Evolutionary conservation across 2,888 invertebrate genomes (phyloP), one percentile per base, ranked within the genome.

Genomic region (Cryptus armator): DNA sequence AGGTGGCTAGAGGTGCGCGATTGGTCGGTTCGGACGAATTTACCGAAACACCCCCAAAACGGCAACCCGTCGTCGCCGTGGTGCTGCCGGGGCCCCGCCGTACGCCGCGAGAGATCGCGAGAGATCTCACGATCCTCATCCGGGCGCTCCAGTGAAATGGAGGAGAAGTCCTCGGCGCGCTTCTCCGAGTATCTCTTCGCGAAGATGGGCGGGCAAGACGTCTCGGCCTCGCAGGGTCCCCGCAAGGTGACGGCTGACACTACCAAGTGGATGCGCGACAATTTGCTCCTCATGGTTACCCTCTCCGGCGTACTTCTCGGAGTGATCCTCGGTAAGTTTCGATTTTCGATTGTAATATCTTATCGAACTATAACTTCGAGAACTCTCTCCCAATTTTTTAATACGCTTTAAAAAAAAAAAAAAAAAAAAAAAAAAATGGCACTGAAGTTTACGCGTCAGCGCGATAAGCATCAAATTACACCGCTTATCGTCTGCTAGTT

Each of bases 171-270:
- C 91, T 93, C 93, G 90, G 92, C 93, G 86, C 90, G 92, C 87
- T 96, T 97, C 96, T 96, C 96, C 96, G 97, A 96, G 94, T 97
- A 97, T 94, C 95, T 97, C 94, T 97, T 97, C 94, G 96, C 96
- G 94, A 97, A 97, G 95, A 97, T 97, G 97, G 96, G 96, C 89
- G 93, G 93, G 88, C 93, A 93, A 90, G 93, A 93, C 89, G 93
- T 93, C 90, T 93, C 92, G 93, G 93, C 93, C 93, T 93, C 93
- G 90, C 95, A 95, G 87, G 96, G 96, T 87, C 95, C 96, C 88
- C 94, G 95, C 85, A 96, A 97, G 93, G 95, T 95, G 86, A 96
- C 96, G 87, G 96, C 96, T 77, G 94, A 95, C 89, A 93, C 93
- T 76, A 95, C 94, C 89, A 96, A 96, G 93, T 97, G 97, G 96